Base-by-base conservation (phyloP, 2,797 vertebrate species). In the Onychomys torridus region DNA sequence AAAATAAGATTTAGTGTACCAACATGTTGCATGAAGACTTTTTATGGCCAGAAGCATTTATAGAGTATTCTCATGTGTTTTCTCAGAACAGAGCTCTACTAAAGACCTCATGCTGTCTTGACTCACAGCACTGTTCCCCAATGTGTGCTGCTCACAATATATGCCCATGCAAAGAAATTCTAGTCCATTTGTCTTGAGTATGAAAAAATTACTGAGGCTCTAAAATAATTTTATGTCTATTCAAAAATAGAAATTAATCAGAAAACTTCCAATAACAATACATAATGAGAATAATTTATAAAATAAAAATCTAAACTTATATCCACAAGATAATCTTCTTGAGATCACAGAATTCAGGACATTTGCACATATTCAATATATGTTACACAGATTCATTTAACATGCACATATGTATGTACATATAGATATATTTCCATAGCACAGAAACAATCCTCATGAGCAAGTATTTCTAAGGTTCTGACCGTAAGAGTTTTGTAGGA, bases 221-320 rank as follows among this genome's bases (percentile, higher is more conserved):
- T 87, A 87, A 91, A 94, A 67, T 78, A 91, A 85, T 32, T n/a
- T 85, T 11, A 25, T 59, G 1, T 75, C 92, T 63, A 85, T 89
- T 93, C 11, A 93, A 79, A 85, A 92, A 85, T 59, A 7, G 32
- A 94, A 92, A 82, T 87, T 57, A 71, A n/a, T 59, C 78, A 43
- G 4, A 69, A 91, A 63, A 6, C 19, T 73, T 75, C 83, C 17
- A 32, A 46, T 73, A 71, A 52, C n/a, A 57, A 77, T 86, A 23
- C 12, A 37, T 84, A 89, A 29, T 73, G 21, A 6, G 9, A 57
- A 87, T 49, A 87, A 75, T 91, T 76, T 82, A 71, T 73, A 1
- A 65, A n/a, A 83, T 57, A 82, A 90, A 90, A 93, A 71, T 5
- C 55, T 90, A 82, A 94, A 82, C 10, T 77, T 92, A n/a, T 94